A percentile compares a stretch with the other conserved stretches of the same genome.
Evolutionary conservation across 2,888 invertebrate genomes (phyloP).

Genomic region (Drosophila eohydei): DNA sequence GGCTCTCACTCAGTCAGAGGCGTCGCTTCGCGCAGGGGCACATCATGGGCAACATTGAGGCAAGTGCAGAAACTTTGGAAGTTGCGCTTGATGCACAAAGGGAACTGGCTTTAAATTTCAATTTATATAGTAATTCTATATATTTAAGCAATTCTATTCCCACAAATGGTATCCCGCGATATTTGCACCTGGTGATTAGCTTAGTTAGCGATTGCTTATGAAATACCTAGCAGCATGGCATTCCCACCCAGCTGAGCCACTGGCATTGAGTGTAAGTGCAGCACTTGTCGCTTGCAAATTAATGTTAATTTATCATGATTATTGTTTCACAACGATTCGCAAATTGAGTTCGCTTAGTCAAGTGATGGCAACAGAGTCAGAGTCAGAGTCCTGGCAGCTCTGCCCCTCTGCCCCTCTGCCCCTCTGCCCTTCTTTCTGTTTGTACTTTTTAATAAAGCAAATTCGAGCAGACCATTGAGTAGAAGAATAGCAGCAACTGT

Average conservation of each 20-base stretch:
- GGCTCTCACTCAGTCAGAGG: conserved; percentile 35
- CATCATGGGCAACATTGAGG: not conserved
- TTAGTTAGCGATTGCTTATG: conserved; percentile 25
- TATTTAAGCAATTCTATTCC: not conserved
- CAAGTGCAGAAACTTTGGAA: not conserved
- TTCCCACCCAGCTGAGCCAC: conserved; percentile 26
- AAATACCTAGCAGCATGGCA: conserved; percentile 17
- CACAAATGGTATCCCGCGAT: conserved; percentile 13
- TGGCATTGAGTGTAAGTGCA: conserved; percentile 41
- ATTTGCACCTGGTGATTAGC: conserved; percentile 30
- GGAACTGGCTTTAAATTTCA: too few relatives aligned
- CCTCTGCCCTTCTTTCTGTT: not conserved
- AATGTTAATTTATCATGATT: conserved; percentile 77
- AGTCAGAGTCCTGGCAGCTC: not conserved
- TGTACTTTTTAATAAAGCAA: conserved; percentile 63
- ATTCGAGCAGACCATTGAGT: conserved; percentile 34
- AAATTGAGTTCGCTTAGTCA: conserved; percentile 66
- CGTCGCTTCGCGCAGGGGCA: conserved; percentile 11
- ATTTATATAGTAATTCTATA: too few relatives aligned
- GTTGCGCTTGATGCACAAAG: not conserved
- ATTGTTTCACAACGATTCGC: conserved; percentile 68
- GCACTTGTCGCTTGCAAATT: conserved; percentile 71
- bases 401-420: not conserved
- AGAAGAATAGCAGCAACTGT: conserved; percentile 51
- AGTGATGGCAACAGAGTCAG: conserved; percentile 16